Base-by-base conservation (phyloP, 2,888 invertebrate species). In the Balanococcus diminutus region DNA sequence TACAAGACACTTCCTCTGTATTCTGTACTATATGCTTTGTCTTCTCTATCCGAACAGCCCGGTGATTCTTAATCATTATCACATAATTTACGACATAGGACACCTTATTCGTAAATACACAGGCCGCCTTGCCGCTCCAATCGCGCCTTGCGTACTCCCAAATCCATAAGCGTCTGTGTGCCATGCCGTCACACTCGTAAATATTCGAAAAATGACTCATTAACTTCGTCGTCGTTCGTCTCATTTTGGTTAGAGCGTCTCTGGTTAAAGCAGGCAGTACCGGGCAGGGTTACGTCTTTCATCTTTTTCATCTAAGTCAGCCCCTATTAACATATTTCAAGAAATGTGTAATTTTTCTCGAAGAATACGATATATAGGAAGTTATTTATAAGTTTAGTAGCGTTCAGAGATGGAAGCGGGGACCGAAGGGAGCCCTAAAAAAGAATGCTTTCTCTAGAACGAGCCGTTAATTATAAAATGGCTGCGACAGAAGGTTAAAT, bases 11-110 rank as follows among this genome's bases (percentile, higher is more conserved):
- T 67, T 67, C 67, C 67, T 67, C 31, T 22, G 2, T n/a, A n/a
- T n/a, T n/a, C n/a, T n/a, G n/a, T 8, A 22, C 22, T 28, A 67
- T 28, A 16, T 28, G 75, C 75, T 79, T 79, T 36, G 75, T 79
- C 75, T 79, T 67, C 67, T 25, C n/a, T 42, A 2, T 42, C 2
- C n/a, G 31, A 1, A 6, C 31, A 72, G 36, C 32, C 19, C 75
- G 39, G 46, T 36, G 51, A 85, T 85, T 85, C 79, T 75, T 85
- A 36, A 85, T 85, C 85, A 85, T 85, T 85, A 85, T 85, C 85
- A 75, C 85, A 75, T 85, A 85, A 85, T 85, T 85, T 85, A 85
- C 75, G 85, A 85, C 85, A 85, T 32, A 79, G 42, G 85, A 85
- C 85, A 85, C 85, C 85, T 85, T 85, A 75, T 67, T 46, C 46